These are phyloP conservation scores for Platygyra sinensis DNA, from an alignment of 64 coral and sea anemone genomes.

Conservation along the genomic window DNA sequence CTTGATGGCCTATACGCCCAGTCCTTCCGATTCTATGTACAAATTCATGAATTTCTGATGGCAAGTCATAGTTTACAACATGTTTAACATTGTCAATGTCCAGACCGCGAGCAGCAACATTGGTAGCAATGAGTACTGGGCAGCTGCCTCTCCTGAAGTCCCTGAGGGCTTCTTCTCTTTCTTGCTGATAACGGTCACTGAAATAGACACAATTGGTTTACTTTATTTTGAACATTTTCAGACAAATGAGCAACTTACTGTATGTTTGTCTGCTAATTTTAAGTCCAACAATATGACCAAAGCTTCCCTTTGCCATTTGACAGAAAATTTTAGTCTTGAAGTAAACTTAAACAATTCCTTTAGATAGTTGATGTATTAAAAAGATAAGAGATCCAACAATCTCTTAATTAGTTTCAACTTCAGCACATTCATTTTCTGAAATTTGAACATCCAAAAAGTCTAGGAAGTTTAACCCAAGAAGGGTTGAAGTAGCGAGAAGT, in stretches of 20 bases:
- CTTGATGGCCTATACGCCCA: constrained; percentile 88
- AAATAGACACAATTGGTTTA: neutral
- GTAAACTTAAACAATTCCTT: no score
- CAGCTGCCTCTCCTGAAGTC: constrained; percentile 82
- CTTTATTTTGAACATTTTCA: neutral
- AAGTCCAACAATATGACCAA: no score
- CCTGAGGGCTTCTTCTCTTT: constrained; percentile 90
- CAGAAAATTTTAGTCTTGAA: no score
- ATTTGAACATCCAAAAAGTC: no score
- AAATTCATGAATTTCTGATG: constrained; percentile 90
- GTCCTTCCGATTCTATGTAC: constrained; percentile 91
- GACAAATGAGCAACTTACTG: neutral
- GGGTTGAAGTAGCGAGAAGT: no score
- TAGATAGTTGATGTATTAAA: no score
- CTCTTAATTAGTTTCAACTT: no score
- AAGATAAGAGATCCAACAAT: no score
- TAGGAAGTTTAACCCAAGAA: no score
- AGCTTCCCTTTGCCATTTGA: no score
- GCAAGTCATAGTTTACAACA: constrained; percentile 93
- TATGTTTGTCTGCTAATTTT: no score
- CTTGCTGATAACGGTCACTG: constrained; percentile 84
- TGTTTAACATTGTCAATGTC: constrained; percentile 93
- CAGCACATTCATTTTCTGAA: no score
- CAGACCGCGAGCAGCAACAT: constrained; percentile 90
- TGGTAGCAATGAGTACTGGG: constrained; percentile 89